A percentile compares a stretch with the other conserved stretches of the same genome.
Conservation (phyloP, 2,113 vertebrate genomes). For the Amphiprion ocellaris region DNA sequence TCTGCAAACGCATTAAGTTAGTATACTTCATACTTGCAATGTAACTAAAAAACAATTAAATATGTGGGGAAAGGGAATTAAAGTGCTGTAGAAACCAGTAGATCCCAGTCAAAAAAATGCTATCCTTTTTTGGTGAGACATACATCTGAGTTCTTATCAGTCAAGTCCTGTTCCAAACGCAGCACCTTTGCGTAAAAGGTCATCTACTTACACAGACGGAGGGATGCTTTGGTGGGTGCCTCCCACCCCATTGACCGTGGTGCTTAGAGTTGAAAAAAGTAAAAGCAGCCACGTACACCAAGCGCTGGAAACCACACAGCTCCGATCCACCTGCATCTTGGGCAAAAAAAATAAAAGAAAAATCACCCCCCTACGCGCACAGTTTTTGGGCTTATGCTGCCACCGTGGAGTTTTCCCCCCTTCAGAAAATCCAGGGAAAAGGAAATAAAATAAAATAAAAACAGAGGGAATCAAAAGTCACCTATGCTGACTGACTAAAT, state of each 20-base stretch:
- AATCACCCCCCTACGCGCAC: constrained; percentile 55
- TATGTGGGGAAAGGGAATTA: background rate
- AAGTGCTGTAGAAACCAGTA: background rate
- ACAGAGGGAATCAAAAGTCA: constrained; percentile 48
- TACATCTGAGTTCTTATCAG: background rate
- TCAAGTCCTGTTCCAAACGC: background rate
- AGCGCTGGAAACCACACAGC: constrained; percentile 66
- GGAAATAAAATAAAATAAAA: background rate
- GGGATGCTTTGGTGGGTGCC: constrained; percentile 95
- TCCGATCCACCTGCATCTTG: constrained; percentile 83
- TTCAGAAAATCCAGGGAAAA: constrained; percentile 35
- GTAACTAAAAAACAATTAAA: background rate
- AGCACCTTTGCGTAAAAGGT: constrained; percentile 32
- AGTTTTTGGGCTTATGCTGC: constrained; percentile 52
- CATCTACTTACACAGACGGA: constrained; percentile 93
- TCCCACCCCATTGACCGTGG: constrained; percentile 84
- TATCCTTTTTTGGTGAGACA: background rate
- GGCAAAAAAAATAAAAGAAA: constrained; percentile 11
- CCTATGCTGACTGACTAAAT: constrained; percentile 58
- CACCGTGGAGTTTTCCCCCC: constrained; percentile 29
- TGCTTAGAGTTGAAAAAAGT: constrained; percentile 87
- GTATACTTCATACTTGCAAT: background rate
- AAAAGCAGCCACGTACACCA: constrained; percentile 78
- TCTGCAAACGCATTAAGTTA: background rate
- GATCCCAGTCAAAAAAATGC: background rate